Conservation (phyloP, 2,888 invertebrate species). For the Drosophila peninsularis region DNA sequence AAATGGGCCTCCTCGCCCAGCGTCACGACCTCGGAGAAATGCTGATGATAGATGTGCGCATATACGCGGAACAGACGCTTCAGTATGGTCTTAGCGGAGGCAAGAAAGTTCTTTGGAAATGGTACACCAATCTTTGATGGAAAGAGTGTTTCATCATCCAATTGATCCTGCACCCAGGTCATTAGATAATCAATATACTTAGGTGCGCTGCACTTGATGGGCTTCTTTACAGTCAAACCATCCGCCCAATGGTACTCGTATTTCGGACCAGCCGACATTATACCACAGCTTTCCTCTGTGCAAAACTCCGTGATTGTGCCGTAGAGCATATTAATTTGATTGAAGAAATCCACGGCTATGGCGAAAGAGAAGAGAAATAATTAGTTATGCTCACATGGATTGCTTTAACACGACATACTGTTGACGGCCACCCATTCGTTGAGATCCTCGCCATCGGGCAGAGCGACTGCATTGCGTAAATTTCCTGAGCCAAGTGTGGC, state of each 20-base stretch:
- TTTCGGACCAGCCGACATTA: constrained; percentile 99
- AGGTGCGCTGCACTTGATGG: constrained; percentile 99
- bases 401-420: constrained; percentile 88
- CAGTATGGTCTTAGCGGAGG: constrained; percentile 98
- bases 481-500: constrained; percentile 99
- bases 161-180: constrained; percentile 99
- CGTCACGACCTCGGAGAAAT: constrained; percentile 98
- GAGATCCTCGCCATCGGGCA: constrained; percentile 99
- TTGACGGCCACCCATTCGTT: constrained; percentile 99
- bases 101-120: constrained; percentile 98
- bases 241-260: constrained; percentile 99
- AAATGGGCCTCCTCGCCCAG: constrained; percentile 99
- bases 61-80: constrained; percentile 99
- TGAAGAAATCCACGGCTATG: constrained; percentile 99
- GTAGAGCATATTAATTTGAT: constrained; percentile 99
- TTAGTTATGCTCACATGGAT: not conserved
- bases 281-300: constrained; percentile 97
- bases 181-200: constrained; percentile 99
- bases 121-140: constrained; percentile 99
- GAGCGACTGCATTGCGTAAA: constrained; percentile 96
- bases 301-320: constrained; percentile 99
- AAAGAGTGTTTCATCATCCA: constrained; percentile 99
- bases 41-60: constrained; percentile 99
- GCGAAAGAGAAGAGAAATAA: not conserved
- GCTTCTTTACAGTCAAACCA: constrained; percentile 98